These are phyloP conservation scores for Tetramorium parvispinum DNA, from an alignment of 1,140 invertebrate species.

Conservation along the genomic window DNA sequence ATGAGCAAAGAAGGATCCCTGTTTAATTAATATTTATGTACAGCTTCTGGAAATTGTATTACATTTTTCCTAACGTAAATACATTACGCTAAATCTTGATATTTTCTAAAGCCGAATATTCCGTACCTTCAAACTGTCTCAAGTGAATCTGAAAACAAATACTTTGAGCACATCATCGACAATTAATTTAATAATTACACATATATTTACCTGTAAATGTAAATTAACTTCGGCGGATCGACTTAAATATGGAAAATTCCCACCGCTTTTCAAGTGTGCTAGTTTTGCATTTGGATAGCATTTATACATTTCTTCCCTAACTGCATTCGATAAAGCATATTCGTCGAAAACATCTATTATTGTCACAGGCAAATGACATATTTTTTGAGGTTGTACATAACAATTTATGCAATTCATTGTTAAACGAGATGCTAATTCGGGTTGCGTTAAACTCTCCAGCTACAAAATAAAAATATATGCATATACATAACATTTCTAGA, in stretches of 20 bases:
- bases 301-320: slow-evolving; percentile 94
- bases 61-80: not conserved
- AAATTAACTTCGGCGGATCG: slow-evolving; percentile 96
- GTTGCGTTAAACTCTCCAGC: slow-evolving; percentile 93
- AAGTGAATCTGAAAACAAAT: slow-evolving; percentile 86
- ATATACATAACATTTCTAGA: not conserved
- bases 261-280: slow-evolving; percentile 95
- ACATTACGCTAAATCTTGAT: slow-evolving; percentile 44
- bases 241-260: slow-evolving; percentile 97
- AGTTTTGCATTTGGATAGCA: slow-evolving; percentile 95
- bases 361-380: slow-evolving; percentile 90
- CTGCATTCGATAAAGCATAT: slow-evolving; percentile 92
- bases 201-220: slow-evolving; percentile 91
- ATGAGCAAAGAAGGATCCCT: not conserved
- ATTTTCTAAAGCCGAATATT: slow-evolving; percentile 82
- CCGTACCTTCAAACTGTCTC: slow-evolving; percentile 87
- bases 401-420: slow-evolving; percentile 94
- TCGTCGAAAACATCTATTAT: slow-evolving; percentile 97
- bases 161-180: not conserved
- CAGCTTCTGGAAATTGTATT: not conserved
- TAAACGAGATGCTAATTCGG: slow-evolving; percentile 94
- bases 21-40: slow-evolving; percentile 31
- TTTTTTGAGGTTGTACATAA: slow-evolving; percentile 92
- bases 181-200: not conserved
- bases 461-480: slow-evolving; percentile 80